Base-by-base conservation (phyloP, 1,140 invertebrate species). In the Atopsyche davidsoni region DNA sequence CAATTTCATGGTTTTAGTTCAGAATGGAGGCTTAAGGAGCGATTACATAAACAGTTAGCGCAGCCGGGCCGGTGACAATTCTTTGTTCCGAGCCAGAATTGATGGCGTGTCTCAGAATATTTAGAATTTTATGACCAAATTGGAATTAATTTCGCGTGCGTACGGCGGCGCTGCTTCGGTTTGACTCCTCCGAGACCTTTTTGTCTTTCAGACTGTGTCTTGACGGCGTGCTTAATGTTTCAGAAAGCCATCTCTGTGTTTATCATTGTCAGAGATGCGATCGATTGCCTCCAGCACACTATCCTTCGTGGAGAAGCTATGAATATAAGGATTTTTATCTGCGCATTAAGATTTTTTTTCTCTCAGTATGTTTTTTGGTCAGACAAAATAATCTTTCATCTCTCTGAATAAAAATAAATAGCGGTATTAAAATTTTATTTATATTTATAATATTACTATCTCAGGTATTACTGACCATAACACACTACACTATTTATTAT, bases 31-130 rank as follows among this genome's bases (percentile, higher is more conserved):
- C n/a, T n/a, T n/a, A n/a, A n/a, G n/a, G n/a, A n/a, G n/a, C n/a
- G n/a, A n/a, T n/a, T n/a, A n/a, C n/a, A n/a, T n/a, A n/a, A n/a
- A n/a, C n/a, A n/a, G n/a, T n/a, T n/a, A n/a, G n/a, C n/a, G n/a
- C n/a, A n/a, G n/a, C n/a, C n/a, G n/a, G 16, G 7, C 22, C 48
- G 55, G 51, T 57, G 55, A 57, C 55, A 53, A 57, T 57, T 57
- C 55, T 53, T 57, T 52, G 49, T 53, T 47, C 38, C 32, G 38
- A 46, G 42, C 35, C 32, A 35, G 53, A 57, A 57, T 47, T 45
- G 51, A 50, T 57, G 43, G 55, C 55, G 48, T 57, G 55, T 57
- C 44, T 10, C n/a, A 3, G 43, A 48, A 53, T 51, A 42, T 57
- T 57, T 57, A 57, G 50, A 57, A 44, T 47, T 53, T 57, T 46